Percentiles rank a stretch among this genome's conserved stretches.
phyloP scores from a whole-genome alignment of 2,888 invertebrate species.

The Caenorhabditis sp. region DNA sequence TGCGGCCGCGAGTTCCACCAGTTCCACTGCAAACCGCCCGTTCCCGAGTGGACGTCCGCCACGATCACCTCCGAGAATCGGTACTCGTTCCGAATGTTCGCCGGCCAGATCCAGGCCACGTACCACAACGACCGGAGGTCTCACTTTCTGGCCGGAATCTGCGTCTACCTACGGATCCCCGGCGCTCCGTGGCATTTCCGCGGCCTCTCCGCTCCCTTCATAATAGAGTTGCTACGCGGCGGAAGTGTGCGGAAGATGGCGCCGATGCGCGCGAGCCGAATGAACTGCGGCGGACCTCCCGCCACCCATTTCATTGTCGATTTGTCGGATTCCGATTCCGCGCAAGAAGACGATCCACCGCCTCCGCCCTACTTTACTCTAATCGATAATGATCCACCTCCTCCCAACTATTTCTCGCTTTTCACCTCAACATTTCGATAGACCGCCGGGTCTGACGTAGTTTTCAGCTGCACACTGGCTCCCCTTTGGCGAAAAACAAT shows the following conservation, averaged over 20 bases:
- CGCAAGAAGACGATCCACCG: too few species aligned
- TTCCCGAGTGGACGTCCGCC: background rate
- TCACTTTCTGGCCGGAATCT: background rate
- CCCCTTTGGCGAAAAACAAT: too few species aligned
- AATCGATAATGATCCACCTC: too few species aligned
- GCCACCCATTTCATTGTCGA: too few species aligned
- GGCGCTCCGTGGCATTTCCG: background rate
- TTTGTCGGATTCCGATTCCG: too few species aligned
- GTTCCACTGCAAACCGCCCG: conserved; percentile 5
- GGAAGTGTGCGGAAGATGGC: background rate
- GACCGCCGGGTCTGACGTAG: too few species aligned
- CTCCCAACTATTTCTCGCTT: too few species aligned
- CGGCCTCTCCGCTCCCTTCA: background rate
- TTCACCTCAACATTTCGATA: too few species aligned
- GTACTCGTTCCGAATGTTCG: background rate
- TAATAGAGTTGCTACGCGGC: background rate
- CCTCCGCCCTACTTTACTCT: too few species aligned
- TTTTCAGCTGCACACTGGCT: too few species aligned
- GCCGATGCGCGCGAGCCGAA: too few species aligned
- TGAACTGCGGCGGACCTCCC: too few species aligned
- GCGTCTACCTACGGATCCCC: background rate
- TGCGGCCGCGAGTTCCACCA: conserved; percentile 2
- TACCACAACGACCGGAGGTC: conserved; percentile 3
- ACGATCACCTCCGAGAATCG: background rate
- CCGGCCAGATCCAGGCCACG: background rate